Base-by-base conservation (phyloP, 2,888 invertebrate species). In the Odontomyia ornata region DNA sequence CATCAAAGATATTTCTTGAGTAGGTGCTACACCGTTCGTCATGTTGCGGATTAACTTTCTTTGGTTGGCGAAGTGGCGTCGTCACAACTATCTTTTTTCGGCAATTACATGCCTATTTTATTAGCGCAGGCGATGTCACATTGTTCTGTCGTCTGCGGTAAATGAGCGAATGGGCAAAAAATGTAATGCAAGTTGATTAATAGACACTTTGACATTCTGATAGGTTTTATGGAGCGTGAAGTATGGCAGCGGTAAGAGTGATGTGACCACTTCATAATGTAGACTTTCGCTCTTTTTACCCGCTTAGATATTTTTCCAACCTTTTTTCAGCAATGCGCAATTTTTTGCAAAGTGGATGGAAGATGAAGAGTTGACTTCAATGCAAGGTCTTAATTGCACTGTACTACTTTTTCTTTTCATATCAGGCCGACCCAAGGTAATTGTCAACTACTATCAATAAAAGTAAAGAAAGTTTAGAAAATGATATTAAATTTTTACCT, bases 151-250 rank as follows among this genome's bases (percentile, higher is more conserved):
- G 52, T n/a, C 18, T 52, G 5, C 13, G 18, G 52, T 15, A 13
- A 52, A 15, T 52, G 18, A 4, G 36, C 52, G 7, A 60, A 25
- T 23, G 13, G 25, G 18, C 5, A 60, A 60, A 21, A 60, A 60
- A 25, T 60, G 4, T 23, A 60, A 60, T 60, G 23, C 25, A 23
- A 23, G 23, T 67, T 67, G 67, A 67, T 67, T 67, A 36, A 67
- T 67, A 18, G 43, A 67, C 43, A 43, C 43, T 67, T 36, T 43
- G 67, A 43, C 67, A 67, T 67, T 43, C 67, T 67, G 28, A 43
- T 67, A 23, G 67, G 18, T 21, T 36, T 67, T 67, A 67, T 36
- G 43, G 67, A 60, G 57, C 57, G 57, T 60, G 57, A 60, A 60
- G 57, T 60, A 60, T 60, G 57, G 57, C 21, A 60, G 57, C 57